Percentiles rank a stretch among this genome's conserved stretches.
These are phyloP conservation scores for Neodon shergylaensis DNA, from an alignment of 2,113 vertebrate species.

Conservation along the genomic window DNA sequence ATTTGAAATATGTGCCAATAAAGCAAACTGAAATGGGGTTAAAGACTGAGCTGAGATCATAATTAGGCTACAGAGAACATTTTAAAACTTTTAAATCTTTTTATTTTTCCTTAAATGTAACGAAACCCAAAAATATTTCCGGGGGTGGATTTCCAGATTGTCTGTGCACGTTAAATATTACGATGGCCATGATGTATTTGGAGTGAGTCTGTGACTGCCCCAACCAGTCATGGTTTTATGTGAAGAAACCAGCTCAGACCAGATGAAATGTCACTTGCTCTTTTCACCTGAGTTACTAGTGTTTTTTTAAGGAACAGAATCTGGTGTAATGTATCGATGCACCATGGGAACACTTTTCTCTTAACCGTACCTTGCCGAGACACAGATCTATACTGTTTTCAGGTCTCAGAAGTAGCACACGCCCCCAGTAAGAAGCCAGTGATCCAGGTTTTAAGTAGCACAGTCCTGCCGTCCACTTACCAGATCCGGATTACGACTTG, in stretches of 20 bases:
- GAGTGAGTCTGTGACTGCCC: constrained; percentile 45
- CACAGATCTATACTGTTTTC: constrained; percentile 43
- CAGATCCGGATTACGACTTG: constrained; percentile 95
- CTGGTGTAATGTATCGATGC: background rate
- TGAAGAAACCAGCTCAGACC: constrained; percentile 21
- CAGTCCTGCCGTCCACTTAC: constrained; percentile 86
- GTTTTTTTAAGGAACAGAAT: constrained; percentile 31
- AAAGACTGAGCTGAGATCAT: background rate
- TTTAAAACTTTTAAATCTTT: background rate
- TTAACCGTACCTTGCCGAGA: background rate
- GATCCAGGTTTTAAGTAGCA: constrained; percentile 86
- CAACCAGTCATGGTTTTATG: constrained; percentile 9
- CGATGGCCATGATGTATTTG: constrained; percentile 17
- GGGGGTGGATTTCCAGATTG: background rate
- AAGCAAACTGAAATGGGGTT: constrained; percentile 22
- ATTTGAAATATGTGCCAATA: background rate
- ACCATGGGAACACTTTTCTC: background rate
- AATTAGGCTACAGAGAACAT: background rate
- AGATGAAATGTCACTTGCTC: background rate
- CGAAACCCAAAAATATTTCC: background rate
- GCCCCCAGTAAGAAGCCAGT: constrained; percentile 87
- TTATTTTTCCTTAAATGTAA: background rate
- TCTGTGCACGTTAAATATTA: constrained; percentile 8
- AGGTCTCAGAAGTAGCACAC: constrained; percentile 88
- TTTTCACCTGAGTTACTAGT: constrained; percentile 39